Evolutionary conservation across 92 coral and sea anemone species (phyloP).

Genomic region (Umimayanthus kanabou): DNA sequence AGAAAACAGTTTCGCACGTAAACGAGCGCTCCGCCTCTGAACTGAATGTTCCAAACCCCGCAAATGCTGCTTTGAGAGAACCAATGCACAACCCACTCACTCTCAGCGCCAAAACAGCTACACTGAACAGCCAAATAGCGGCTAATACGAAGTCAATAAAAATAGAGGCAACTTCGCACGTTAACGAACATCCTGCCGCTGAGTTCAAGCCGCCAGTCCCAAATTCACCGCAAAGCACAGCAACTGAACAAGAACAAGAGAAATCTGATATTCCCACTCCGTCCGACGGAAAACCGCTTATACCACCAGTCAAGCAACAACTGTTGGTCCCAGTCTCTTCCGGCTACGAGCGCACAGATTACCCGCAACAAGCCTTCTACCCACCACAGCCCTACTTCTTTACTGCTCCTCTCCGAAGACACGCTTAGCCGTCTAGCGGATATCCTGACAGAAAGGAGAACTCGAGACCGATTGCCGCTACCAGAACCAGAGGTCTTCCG

Average conservation of each 20-base stretch:
- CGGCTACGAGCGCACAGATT: not conserved
- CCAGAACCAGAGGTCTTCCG: conserved; percentile 62
- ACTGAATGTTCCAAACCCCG: not conserved
- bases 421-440: conserved; percentile 49
- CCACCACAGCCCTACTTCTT: conserved; percentile 16
- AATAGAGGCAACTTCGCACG: not conserved
- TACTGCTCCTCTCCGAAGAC: conserved; percentile 29
- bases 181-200: conserved; percentile 5
- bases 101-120: not conserved
- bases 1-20: not conserved
- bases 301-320: conserved; percentile 8
- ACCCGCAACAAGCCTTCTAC: conserved; percentile 24
- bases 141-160: conserved; percentile 10
- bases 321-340: not conserved
- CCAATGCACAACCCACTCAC: too few relatives aligned
- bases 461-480: conserved; percentile 42
- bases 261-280: not conserved
- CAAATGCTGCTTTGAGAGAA: conserved; percentile 1
- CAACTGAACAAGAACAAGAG: conserved; percentile 15
- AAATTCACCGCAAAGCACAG: not conserved
- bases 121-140: not conserved
- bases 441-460: conserved; percentile 40
- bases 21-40: not conserved
- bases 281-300: not conserved
- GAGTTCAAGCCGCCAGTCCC: conserved; percentile 12